Percentiles rank a stretch among this genome's conserved stretches.
These are phyloP conservation scores for Orbicella faveolata DNA, from an alignment of 64 coral and sea anemone species.

Conservation along the genomic window DNA sequence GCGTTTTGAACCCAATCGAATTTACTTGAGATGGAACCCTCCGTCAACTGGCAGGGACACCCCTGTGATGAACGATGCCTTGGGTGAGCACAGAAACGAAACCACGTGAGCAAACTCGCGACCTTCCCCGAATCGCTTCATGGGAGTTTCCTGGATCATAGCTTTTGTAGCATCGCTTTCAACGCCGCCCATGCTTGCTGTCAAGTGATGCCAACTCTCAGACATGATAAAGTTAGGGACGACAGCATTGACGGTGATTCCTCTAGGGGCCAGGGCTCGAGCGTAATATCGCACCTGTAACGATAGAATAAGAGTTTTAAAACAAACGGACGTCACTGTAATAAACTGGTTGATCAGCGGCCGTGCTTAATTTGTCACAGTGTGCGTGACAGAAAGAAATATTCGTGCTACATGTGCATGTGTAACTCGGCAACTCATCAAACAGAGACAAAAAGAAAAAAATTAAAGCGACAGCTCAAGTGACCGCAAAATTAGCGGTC, in stretches of 20 bases:
- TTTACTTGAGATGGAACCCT: constrained; percentile 61
- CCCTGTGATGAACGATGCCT: constrained; percentile 70
- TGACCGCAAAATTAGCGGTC: too few relatives aligned
- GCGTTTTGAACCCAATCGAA: not conserved
- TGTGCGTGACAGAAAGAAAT: too few relatives aligned
- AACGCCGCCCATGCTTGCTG: constrained; percentile 48
- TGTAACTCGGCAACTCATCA: too few relatives aligned
- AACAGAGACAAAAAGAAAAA: too few relatives aligned
- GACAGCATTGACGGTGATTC: constrained; percentile 82
- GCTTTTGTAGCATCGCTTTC: constrained; percentile 15
- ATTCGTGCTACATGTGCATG: too few relatives aligned
- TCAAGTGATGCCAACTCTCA: constrained; percentile 72
- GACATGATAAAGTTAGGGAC: constrained; percentile 81
- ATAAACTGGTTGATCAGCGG: too few relatives aligned
- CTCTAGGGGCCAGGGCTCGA: constrained; percentile 61
- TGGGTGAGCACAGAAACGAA: constrained; percentile 68
- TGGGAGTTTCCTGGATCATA: too few relatives aligned
- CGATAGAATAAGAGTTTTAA: not conserved
- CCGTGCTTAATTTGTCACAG: too few relatives aligned
- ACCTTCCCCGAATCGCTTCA: not conserved
- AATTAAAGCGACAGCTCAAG: too few relatives aligned
- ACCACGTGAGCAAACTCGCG: constrained; percentile 69
- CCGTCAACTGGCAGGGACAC: constrained; percentile 69
- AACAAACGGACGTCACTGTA: too few relatives aligned
- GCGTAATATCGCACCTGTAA: constrained; percentile 75